Evolutionary conservation across 2,797 vertebrate genomes (phyloP).

Genomic region (Aulostomus chinensis): DNA sequence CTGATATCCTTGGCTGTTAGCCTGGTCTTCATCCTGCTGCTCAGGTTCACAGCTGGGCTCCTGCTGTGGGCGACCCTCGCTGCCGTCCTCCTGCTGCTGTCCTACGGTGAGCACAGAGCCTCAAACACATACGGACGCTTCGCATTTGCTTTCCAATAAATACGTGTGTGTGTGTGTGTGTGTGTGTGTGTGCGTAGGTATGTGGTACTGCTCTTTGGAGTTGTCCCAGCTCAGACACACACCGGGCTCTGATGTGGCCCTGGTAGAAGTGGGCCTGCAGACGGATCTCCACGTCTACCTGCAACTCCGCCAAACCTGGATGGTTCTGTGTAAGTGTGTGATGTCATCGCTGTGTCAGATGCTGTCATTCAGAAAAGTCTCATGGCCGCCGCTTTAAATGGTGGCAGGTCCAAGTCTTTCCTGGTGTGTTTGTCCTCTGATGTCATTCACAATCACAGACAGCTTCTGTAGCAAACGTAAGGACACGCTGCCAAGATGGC

Average conservation of each 20-base stretch:
- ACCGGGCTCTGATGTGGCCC: slow-evolving; percentile 79
- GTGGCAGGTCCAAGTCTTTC: too few relatives aligned
- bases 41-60: slow-evolving; percentile 87
- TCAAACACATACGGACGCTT: too few relatives aligned
- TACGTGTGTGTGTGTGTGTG: neutral
- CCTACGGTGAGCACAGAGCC: slow-evolving; percentile 86
- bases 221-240: slow-evolving; percentile 74
- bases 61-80: slow-evolving; percentile 89
- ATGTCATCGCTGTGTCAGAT: too few relatives aligned
- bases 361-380: too few relatives aligned
- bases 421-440: too few relatives aligned
- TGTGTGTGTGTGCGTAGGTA: slow-evolving; percentile 70
- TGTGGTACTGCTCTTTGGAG: slow-evolving; percentile 86
- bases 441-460: too few relatives aligned
- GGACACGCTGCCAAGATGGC: too few relatives aligned
- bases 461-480: too few relatives aligned
- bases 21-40: slow-evolving; percentile 86
- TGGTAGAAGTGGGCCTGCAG: slow-evolving; percentile 86
- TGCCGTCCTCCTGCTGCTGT: slow-evolving; percentile 83
- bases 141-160: too few relatives aligned
- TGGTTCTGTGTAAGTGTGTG: slow-evolving; percentile 84
- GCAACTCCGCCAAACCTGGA: slow-evolving; percentile 89
- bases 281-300: slow-evolving; percentile 86
- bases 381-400: too few relatives aligned
- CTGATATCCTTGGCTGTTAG: slow-evolving; percentile 86